Base-by-base conservation (phyloP, 2,113 vertebrate genomes). In the Scortum barcoo region DNA sequence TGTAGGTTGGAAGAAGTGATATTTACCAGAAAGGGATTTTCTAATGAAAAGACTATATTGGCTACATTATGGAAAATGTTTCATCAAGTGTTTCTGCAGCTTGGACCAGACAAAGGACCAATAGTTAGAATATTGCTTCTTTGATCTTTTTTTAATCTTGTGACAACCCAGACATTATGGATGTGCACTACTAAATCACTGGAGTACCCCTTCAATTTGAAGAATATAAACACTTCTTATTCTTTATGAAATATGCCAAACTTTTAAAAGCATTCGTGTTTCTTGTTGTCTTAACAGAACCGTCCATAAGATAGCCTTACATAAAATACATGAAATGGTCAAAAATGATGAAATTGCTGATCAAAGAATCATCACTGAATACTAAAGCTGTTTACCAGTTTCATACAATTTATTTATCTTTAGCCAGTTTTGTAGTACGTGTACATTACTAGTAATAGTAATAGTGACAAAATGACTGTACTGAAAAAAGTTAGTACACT, bases 21-120 rank as follows among this genome's bases (percentile, higher is more conserved):
- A 30, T 81, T 69, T 36, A 65, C 7, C 57, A 44, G 65, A 58
- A 4, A 9, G 20, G 9, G 26, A 66, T 46, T 62, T 5, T 81
- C n/a, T 53, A 30, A 51, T 65, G 11, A 42, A 56, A 20, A 26
- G 16, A 54, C 7, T 2, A 10, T 20, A 19, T 17, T 28, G 38
- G 46, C 54, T 66, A 3, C 42, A 36, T 53, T 22, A 22, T 74
- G 38, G 17, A 10, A 85, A 79, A 74, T 48, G 20, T 56, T 46
- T 1, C 7, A 48, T 40, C 3, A 26, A 48, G 22, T 26, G 12
- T 38, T 50, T 66, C 28, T 17, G 20, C n/a, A 58, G 20, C 13
- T 76, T 28, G 9, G 40, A 16, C 4, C 5, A 20, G 13, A 28
- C 14, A 1, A 36, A 40, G 1, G 26, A 38, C 20, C 44, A 30